Conservation (phyloP, 92 coral and sea anemone species). For the Epizoanthus stellaris region DNA sequence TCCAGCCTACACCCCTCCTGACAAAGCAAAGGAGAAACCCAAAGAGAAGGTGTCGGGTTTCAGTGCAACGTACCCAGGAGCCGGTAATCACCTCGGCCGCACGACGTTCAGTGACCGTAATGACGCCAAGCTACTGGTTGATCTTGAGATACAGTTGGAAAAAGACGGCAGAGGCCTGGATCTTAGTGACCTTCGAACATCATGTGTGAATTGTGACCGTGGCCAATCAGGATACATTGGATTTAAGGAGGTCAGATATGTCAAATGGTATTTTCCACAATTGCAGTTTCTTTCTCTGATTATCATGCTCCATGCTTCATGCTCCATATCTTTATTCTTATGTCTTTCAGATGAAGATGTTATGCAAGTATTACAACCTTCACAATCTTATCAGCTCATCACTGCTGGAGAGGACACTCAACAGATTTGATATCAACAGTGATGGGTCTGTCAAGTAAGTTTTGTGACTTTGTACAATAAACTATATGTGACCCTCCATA, state of each 20-base stretch:
- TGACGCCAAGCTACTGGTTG: constrained; percentile 50
- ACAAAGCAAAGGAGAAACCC: not conserved
- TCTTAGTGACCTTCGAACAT: constrained; percentile 51
- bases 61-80: not conserved
- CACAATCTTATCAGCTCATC: constrained; percentile 54
- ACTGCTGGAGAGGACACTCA: constrained; percentile 63
- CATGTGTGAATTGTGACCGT: constrained; percentile 62
- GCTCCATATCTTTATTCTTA: not conserved
- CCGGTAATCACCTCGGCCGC: not conserved
- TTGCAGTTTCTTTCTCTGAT: not conserved
- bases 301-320: not conserved
- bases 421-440: constrained; percentile 62
- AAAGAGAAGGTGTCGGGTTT: constrained; percentile 29
- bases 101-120: constrained; percentile 5
- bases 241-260: constrained; percentile 54
- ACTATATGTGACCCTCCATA: too few relatives aligned
- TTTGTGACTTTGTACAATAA: too few relatives aligned
- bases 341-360: constrained; percentile 58
- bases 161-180: constrained; percentile 41
- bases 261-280: not conserved
- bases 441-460: constrained; percentile 76
- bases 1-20: constrained; percentile 16
- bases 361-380: constrained; percentile 68
- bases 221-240: constrained; percentile 66
- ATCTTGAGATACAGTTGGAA: constrained; percentile 58